These are phyloP conservation scores for Rhingia campestris DNA, from an alignment of 2,888 invertebrate genomes.

Conservation along the genomic window DNA sequence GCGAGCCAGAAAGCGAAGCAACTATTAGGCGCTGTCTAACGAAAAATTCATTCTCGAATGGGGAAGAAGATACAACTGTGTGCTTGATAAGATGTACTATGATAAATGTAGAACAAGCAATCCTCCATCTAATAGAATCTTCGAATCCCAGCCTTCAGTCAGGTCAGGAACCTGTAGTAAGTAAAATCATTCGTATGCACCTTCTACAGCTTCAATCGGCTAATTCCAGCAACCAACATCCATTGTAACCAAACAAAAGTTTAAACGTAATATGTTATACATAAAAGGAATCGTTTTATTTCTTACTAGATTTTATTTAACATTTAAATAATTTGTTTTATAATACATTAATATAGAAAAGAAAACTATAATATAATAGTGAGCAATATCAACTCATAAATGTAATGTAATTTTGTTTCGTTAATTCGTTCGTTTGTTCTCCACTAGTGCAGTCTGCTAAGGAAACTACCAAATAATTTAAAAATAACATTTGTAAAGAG, in stretches of 20 bases:
- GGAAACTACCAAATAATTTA: conserved; percentile 43
- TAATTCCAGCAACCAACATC: too few relatives aligned
- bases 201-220: too few relatives aligned
- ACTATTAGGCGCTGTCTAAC: too few relatives aligned
- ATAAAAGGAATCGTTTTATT: conserved; percentile 49
- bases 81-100: too few relatives aligned
- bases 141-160: too few relatives aligned
- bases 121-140: too few relatives aligned
- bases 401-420: conserved; percentile 39
- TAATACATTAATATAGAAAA: conserved; percentile 67
- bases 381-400: conserved; percentile 48
- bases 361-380: conserved; percentile 52
- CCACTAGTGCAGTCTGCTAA: conserved; percentile 10
- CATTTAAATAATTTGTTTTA: conserved; percentile 50
- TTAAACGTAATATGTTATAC: neutral
- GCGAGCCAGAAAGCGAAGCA: too few relatives aligned
- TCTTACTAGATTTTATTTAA: conserved; percentile 39
- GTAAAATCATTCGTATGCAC: too few relatives aligned
- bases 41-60: too few relatives aligned
- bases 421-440: conserved; percentile 15
- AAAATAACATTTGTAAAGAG: conserved; percentile 34
- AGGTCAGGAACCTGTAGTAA: too few relatives aligned
- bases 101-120: too few relatives aligned
- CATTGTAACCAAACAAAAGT: neutral
- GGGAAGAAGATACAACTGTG: too few relatives aligned